These are phyloP conservation scores for Neelides sp. DNA, from an alignment of 1,140 invertebrate genomes.

Conservation along the genomic window DNA sequence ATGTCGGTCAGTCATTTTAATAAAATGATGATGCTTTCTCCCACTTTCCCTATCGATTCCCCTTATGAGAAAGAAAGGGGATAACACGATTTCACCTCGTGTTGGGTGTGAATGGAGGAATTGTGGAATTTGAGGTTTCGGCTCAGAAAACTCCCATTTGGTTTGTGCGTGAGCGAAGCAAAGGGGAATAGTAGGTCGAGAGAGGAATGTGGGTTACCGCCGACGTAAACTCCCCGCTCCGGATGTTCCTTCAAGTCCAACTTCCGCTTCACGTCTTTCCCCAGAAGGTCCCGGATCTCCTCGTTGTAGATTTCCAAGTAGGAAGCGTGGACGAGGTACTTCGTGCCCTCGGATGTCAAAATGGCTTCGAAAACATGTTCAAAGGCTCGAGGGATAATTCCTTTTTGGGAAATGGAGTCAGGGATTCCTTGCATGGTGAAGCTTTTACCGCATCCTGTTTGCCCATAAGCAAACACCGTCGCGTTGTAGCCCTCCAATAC, in stretches of 20 bases:
- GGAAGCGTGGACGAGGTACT: constrained; percentile 77
- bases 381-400: constrained; percentile 73
- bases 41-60: no score
- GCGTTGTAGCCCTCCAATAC: constrained; percentile 77
- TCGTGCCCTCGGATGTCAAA: constrained; percentile 60
- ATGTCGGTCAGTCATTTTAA: no score
- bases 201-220: constrained; percentile 41
- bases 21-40: no score
- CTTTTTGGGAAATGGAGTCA: constrained; percentile 41
- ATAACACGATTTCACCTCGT: no score
- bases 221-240: constrained; percentile 67
- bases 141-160: background rate
- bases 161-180: background rate
- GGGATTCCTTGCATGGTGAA: constrained; percentile 67
- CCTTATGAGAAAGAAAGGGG: no score
- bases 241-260: constrained; percentile 67
- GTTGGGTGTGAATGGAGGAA: no score
- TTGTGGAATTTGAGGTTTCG: no score
- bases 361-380: constrained; percentile 89
- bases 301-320: constrained; percentile 93
- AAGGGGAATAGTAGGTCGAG: background rate
- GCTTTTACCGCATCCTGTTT: constrained; percentile 71
- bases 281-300: constrained; percentile 63
- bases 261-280: constrained; percentile 50
- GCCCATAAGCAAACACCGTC: constrained; percentile 76